phyloP scores from a whole-genome alignment of 2,113 vertebrate species.

The Chamaetylas fuelleborni region DNA sequence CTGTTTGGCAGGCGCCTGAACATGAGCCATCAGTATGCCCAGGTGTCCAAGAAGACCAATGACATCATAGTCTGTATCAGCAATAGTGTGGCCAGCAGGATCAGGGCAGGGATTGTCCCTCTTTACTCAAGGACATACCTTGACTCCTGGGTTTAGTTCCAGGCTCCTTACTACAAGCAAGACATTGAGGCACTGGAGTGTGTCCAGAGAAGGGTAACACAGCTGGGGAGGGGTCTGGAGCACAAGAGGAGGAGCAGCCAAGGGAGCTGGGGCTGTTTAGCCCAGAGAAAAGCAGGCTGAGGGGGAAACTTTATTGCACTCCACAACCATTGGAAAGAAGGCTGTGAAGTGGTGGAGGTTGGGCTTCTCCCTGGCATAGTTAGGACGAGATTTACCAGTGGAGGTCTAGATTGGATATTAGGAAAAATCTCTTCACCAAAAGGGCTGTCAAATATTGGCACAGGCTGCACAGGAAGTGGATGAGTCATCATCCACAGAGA shows the following conservation, averaged over 20 bases:
- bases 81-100: not conserved
- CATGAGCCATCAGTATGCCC: not conserved
- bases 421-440: not conserved
- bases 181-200: not conserved
- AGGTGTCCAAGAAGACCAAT: not conserved
- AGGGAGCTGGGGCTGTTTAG: not conserved
- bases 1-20: not conserved
- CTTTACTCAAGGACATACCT: not conserved
- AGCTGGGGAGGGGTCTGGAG: not conserved
- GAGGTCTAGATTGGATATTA: not conserved
- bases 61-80: not conserved
- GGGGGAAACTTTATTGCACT: not conserved
- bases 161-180: not conserved
- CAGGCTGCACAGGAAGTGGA: not conserved
- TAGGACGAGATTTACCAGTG: not conserved
- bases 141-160: not conserved
- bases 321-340: not conserved
- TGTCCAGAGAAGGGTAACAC: not conserved
- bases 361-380: not conserved
- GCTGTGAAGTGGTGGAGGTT: not conserved
- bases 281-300: not conserved
- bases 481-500: not conserved
- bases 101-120: not conserved
- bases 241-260: not conserved
- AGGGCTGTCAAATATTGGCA: not conserved